These are phyloP conservation scores for Orchestia grillus DNA, from an alignment of 1,140 invertebrate species.

Conservation along the genomic window DNA sequence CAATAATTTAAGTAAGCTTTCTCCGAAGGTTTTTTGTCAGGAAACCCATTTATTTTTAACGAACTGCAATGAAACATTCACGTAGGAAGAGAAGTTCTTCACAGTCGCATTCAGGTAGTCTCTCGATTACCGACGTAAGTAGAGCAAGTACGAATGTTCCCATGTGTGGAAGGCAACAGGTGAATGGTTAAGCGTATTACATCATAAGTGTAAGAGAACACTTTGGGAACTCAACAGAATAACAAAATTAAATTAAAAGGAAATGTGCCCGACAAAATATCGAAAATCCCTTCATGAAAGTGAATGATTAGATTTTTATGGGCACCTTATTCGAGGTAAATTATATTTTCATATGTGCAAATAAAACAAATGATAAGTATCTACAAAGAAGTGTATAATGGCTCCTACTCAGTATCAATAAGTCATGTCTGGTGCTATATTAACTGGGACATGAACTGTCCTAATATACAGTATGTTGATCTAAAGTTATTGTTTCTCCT, in stretches of 20 bases:
- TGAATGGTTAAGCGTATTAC: background rate
- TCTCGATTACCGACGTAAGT: too few species aligned
- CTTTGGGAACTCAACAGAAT: background rate
- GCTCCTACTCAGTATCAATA: background rate
- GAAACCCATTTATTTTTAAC: background rate
- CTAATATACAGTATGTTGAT: background rate
- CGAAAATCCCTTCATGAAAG: background rate
- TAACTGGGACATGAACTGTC: background rate
- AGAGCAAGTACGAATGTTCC: background rate
- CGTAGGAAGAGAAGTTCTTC: too few species aligned
- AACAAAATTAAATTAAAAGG: background rate
- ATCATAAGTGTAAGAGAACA: background rate
- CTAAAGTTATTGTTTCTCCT: background rate
- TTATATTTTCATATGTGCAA: background rate
- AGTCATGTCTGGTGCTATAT: background rate
- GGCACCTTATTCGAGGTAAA: background rate
- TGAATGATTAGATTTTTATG: background rate
- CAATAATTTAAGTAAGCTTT: too few species aligned
- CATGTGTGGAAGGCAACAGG: background rate
- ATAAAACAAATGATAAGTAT: slow-evolving; percentile 1
- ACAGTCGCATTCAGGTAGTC: too few species aligned
- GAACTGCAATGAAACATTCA: too few species aligned
- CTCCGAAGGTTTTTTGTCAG: background rate
- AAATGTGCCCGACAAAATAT: background rate
- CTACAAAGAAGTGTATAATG: background rate